Conservation (phyloP, 2,797 vertebrate genomes). For the Neopelma chrysocephalum region DNA sequence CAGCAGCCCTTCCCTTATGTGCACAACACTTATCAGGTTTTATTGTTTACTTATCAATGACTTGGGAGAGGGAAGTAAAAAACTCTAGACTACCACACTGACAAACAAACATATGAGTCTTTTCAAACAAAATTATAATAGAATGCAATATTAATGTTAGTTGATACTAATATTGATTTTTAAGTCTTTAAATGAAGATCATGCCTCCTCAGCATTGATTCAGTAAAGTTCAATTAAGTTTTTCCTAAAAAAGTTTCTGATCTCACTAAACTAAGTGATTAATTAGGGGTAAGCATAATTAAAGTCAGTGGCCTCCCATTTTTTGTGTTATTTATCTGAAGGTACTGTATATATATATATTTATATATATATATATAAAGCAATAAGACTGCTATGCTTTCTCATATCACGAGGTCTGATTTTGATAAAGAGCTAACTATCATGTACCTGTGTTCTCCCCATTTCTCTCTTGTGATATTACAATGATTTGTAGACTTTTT, state of each 20-base stretch:
- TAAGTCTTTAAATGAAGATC: not conserved
- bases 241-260: not conserved
- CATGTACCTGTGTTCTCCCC: not conserved
- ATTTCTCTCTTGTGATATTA: not conserved
- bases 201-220: not conserved
- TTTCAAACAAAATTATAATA: not conserved
- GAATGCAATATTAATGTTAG: not conserved
- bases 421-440: not conserved
- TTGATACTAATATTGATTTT: not conserved
- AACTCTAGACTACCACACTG: not conserved
- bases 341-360: not conserved
- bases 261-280: not conserved
- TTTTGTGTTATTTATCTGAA: not conserved
- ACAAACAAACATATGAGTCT: not conserved
- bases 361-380: not conserved
- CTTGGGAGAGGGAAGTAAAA: not conserved
- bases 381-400: not conserved
- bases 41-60: not conserved
- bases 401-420: not conserved
- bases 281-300: not conserved
- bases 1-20: not conserved
- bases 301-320: not conserved
- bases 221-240: not conserved
- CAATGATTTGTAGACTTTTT: not conserved
- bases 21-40: not conserved